Evolutionary conservation across 2,888 invertebrate genomes (phyloP).

Genomic region (Helobdella robusta): DNA sequence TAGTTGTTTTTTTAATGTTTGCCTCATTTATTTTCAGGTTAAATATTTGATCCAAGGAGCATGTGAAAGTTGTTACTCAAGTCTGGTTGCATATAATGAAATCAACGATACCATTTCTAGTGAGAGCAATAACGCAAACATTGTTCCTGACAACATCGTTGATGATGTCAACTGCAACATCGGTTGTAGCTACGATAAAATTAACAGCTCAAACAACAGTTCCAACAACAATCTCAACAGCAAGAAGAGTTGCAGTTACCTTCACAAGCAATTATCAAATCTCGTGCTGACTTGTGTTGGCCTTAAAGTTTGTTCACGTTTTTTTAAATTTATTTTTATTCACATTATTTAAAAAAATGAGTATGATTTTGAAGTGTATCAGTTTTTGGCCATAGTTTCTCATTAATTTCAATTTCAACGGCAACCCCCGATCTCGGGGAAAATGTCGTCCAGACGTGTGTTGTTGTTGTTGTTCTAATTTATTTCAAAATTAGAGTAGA

Average conservation of each 20-base stretch:
- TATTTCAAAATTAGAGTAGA: not conserved
- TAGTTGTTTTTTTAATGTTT: not conserved
- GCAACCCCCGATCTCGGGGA: too few relatives aligned
- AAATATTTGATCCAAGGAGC: not conserved
- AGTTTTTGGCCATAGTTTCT: not conserved
- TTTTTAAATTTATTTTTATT: not conserved
- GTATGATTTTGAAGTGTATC: not conserved
- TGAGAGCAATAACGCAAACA: too few relatives aligned
- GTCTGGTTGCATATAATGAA: not conserved
- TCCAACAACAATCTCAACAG: too few relatives aligned
- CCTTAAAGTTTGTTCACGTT: conserved; percentile 39
- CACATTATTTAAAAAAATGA: too few relatives aligned
- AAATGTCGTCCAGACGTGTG: too few relatives aligned
- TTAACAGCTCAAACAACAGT: too few relatives aligned
- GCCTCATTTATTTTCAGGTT: conserved; percentile 1
- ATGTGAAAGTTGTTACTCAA: not conserved
- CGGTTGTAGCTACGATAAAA: too few relatives aligned
- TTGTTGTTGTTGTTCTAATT: not conserved
- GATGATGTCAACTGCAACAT: too few relatives aligned
- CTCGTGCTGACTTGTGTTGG: conserved; percentile 45
- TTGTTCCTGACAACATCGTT: too few relatives aligned
- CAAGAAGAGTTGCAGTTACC: conserved; percentile 40
- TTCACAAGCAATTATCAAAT: conserved; percentile 48
- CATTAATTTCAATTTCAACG: conserved; percentile 2
- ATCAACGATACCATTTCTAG: too few relatives aligned